phyloP scores from a whole-genome alignment of 2,797 vertebrate species.

The Muscicapa comitata region DNA sequence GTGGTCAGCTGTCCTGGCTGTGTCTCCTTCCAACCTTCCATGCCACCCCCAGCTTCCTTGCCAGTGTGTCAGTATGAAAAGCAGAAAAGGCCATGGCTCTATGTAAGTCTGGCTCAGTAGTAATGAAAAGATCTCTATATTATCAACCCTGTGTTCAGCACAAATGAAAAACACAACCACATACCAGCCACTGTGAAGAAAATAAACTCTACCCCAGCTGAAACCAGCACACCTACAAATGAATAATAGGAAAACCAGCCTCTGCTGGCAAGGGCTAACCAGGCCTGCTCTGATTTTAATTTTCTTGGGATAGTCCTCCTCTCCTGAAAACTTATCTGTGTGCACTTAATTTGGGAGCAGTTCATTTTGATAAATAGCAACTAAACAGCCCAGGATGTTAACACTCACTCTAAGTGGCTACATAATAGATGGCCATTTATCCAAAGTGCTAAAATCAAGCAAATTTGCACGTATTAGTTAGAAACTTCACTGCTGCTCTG shows the following conservation, averaged over 20 bases:
- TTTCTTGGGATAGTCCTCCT: background rate
- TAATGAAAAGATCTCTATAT: background rate
- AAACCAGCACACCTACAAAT: background rate
- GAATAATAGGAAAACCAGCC: background rate
- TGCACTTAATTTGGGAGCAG: background rate
- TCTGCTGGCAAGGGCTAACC: background rate
- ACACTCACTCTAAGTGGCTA: background rate
- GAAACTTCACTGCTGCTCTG: background rate
- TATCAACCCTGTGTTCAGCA: background rate
- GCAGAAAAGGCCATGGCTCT: background rate
- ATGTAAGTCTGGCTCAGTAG: background rate
- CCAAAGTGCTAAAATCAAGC: background rate
- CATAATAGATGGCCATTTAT: background rate
- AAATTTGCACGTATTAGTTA: background rate
- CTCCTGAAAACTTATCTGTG: background rate
- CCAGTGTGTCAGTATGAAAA: background rate
- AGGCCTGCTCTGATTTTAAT: background rate
- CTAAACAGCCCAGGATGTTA: background rate
- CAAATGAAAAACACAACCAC: background rate
- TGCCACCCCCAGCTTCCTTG: background rate
- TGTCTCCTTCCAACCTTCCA: background rate
- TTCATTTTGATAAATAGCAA: background rate
- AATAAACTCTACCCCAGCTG: background rate
- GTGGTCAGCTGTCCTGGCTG: background rate
- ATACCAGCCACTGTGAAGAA: background rate